Percentiles rank a stretch among this genome's conserved stretches.
Conservation (phyloP, 2,113 vertebrate species). For the Probosciger aterrimus region DNA sequence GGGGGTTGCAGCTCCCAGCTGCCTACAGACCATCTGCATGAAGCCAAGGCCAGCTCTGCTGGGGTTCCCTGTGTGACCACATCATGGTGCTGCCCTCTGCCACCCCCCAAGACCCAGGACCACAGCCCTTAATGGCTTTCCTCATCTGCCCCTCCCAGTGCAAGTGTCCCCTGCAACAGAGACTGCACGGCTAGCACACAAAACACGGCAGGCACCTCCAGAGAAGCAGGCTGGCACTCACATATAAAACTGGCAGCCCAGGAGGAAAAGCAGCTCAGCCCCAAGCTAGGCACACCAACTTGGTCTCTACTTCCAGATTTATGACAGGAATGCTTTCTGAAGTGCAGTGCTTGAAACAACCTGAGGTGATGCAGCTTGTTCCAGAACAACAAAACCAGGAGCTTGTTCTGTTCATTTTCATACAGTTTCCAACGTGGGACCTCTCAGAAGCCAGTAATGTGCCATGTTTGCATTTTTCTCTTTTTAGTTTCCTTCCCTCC, state of each 20-base stretch:
- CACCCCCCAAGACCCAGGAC: neutral
- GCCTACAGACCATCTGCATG: accelerated
- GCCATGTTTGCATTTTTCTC: neutral
- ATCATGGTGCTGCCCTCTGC: neutral
- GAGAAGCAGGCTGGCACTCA: neutral
- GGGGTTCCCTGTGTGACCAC: neutral
- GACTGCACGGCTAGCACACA: neutral
- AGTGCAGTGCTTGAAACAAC: accelerated
- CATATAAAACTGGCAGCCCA: accelerated
- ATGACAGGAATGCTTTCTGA: neutral
- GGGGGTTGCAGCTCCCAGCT: neutral
- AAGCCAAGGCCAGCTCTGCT: neutral
- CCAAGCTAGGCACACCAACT: neutral
- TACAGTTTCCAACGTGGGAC: accelerated
- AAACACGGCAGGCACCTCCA: accelerated
- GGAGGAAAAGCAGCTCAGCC: neutral
- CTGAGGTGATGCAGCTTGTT: neutral
- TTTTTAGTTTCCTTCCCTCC: neutral
- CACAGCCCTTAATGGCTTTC: neutral
- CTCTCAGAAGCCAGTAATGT: neutral
- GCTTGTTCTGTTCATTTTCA: neutral
- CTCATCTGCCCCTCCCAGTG: neutral
- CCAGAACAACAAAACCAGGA: neutral
- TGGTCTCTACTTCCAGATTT: too few species aligned
- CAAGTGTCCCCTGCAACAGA: neutral